Evolutionary conservation across 1,140 invertebrate species (phyloP).

Genomic region (Danaus plexippus): DNA sequence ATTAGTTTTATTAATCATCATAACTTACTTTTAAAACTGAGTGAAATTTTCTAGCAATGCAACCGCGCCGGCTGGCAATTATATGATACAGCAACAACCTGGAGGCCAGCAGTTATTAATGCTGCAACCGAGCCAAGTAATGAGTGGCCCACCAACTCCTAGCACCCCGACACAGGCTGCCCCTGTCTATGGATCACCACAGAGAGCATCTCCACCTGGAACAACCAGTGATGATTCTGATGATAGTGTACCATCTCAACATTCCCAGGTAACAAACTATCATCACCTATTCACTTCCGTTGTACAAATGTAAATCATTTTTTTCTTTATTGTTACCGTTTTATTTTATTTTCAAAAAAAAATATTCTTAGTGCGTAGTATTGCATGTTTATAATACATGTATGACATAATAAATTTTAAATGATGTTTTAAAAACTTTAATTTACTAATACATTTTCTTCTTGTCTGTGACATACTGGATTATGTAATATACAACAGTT

Average conservation of each 20-base stretch:
- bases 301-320: too few relatives aligned
- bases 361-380: too few relatives aligned
- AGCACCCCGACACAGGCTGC: conserved; percentile 71
- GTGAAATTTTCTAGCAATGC: conserved; percentile 34
- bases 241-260: conserved; percentile 82
- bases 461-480: too few relatives aligned
- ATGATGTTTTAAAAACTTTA: too few relatives aligned
- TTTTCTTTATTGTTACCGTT: too few relatives aligned
- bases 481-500: too few relatives aligned
- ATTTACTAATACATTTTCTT: too few relatives aligned
- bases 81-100: conserved; percentile 74
- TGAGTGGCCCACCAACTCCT: conserved; percentile 69
- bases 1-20: conserved; percentile 1
- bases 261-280: conserved; percentile 48
- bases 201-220: conserved; percentile 73
- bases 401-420: too few relatives aligned
- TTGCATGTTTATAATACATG: too few relatives aligned
- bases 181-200: conserved; percentile 72
- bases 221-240: conserved; percentile 91
- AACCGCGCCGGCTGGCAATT: conserved; percentile 63
- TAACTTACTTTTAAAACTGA: conserved; percentile 12
- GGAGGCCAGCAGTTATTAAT: conserved; percentile 75
- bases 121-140: conserved; percentile 76
- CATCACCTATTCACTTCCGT: too few relatives aligned
- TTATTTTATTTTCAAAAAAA: too few relatives aligned